phyloP scores from a whole-genome alignment of 2,113 vertebrate species.

The Willisornis vidua region DNA sequence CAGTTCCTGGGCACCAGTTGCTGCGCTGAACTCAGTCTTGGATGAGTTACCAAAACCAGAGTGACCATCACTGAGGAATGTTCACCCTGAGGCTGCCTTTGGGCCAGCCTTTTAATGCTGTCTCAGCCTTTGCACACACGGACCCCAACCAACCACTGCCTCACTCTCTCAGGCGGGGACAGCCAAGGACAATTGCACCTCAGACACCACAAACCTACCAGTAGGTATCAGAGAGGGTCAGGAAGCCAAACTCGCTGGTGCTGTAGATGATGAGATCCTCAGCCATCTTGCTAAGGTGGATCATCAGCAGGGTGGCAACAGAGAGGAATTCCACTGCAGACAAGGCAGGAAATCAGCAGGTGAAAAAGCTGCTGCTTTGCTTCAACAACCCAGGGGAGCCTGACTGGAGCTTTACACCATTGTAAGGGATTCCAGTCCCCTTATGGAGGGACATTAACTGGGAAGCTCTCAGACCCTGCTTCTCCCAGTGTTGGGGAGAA shows the following conservation, averaged over 20 bases:
- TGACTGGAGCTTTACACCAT: too few relatives aligned
- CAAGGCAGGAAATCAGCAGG: background rate
- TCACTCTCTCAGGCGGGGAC: background rate
- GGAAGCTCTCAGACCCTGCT: background rate
- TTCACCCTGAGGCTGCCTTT: background rate
- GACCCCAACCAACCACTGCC: background rate
- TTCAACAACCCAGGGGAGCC: background rate
- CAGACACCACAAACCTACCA: slow-evolving; percentile 66
- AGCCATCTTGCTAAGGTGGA: slow-evolving; percentile 92
- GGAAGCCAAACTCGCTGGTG: slow-evolving; percentile 93
- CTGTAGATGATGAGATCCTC: slow-evolving; percentile 93
- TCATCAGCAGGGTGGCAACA: slow-evolving; percentile 88
- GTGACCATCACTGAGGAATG: background rate
- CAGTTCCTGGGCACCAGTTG: background rate
- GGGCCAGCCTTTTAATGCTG: background rate
- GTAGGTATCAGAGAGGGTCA: slow-evolving; percentile 88
- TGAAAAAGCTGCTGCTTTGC: background rate
- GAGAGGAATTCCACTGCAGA: slow-evolving; percentile 89
- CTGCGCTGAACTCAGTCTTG: background rate
- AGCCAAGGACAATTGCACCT: background rate
- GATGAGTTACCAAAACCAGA: rapidly evolving
- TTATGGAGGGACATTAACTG: background rate
- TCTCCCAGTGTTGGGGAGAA: background rate
- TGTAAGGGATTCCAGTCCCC: background rate
- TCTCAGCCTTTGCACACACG: background rate